Conservation (phyloP, 1,140 invertebrate genomes). For the Achatina immaculata region DNA sequence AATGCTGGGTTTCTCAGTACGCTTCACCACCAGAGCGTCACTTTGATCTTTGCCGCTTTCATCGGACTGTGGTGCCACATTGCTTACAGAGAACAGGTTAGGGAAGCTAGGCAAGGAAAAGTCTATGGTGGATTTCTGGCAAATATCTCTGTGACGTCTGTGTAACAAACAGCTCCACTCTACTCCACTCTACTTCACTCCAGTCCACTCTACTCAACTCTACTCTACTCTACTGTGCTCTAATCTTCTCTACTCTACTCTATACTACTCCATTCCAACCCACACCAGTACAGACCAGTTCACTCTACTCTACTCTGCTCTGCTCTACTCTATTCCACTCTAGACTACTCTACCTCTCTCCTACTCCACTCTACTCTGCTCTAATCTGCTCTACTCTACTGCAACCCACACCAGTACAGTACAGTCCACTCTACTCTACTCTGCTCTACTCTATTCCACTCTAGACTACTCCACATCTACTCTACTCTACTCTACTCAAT, state of each 20-base stretch:
- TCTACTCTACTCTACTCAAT: not conserved
- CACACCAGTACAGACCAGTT: not conserved
- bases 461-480: not conserved
- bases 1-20: too few species aligned
- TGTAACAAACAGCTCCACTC: too few species aligned
- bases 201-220: not conserved
- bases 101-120: too few species aligned
- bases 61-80: too few species aligned
- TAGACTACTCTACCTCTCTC: not conserved
- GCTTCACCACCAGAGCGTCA: too few species aligned
- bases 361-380: slow-evolving; percentile 1
- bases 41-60: too few species aligned
- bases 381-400: not conserved
- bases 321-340: not conserved
- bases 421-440: too few species aligned
- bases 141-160: too few species aligned
- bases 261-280: not conserved
- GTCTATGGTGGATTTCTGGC: too few species aligned
- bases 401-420: not conserved
- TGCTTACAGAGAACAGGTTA: too few species aligned
- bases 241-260: not conserved
- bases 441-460: not conserved
- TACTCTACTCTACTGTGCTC: too few species aligned
- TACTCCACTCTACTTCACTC: not conserved
- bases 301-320: not conserved